These are phyloP conservation scores for Eucera pruinosa DNA, from an alignment of 2,888 invertebrate species.

Conservation along the genomic window DNA sequence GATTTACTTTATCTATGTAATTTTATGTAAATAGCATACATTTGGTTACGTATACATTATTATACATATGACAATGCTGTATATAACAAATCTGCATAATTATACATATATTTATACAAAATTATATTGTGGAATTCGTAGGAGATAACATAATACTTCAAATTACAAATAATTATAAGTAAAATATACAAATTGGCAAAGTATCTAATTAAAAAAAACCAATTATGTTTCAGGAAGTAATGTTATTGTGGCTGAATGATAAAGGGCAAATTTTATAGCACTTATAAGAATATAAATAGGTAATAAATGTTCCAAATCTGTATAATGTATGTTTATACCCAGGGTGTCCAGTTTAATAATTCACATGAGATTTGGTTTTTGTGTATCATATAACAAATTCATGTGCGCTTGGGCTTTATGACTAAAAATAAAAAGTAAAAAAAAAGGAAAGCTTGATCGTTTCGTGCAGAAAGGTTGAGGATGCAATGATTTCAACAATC, in stretches of 20 bases:
- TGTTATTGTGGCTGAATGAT: constrained; percentile 80
- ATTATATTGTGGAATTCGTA: constrained; percentile 64
- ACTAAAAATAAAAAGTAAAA: constrained; percentile 53
- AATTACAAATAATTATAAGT: constrained; percentile 50
- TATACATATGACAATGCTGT: constrained; percentile 9
- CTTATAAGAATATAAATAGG: constrained; percentile 80
- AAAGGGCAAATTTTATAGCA: constrained; percentile 80
- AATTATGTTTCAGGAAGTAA: constrained; percentile 83
- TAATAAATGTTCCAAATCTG: constrained; percentile 74
- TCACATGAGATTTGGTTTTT: constrained; percentile 59
- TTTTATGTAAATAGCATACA: constrained; percentile 21
- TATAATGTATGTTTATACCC: constrained; percentile 69
- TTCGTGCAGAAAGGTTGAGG: constrained; percentile 42
- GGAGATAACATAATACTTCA: constrained; percentile 52
- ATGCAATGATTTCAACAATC: constrained; percentile 29
- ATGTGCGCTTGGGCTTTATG: constrained; percentile 65
- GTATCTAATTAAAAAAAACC: constrained; percentile 68
- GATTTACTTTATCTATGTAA: constrained; percentile 17
- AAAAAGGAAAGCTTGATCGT: constrained; percentile 48
- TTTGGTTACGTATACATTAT: constrained; percentile 24
- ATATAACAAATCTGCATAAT: constrained; percentile 2
- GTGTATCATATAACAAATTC: constrained; percentile 65
- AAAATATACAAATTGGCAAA: constrained; percentile 58
- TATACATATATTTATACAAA: not conserved
- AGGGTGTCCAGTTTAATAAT: constrained; percentile 69